phyloP scores from a whole-genome alignment of 2,888 invertebrate genomes.

The Antheraea assamensis region DNA sequence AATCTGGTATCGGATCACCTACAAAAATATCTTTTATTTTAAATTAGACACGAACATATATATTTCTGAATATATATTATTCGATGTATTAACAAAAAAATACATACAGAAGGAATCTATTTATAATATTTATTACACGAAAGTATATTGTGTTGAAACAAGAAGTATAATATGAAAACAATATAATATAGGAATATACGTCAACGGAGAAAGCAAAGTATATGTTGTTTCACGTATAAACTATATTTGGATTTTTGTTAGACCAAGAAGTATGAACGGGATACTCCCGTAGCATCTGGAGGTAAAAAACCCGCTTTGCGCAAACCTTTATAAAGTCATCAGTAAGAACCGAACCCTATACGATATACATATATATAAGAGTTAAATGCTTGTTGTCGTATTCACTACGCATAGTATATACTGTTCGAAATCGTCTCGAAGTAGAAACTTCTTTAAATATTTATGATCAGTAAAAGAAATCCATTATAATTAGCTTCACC shows the following conservation, averaged over 20 bases:
- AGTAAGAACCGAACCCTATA: not conserved
- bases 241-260: not conserved
- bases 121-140: not conserved
- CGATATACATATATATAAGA: not conserved
- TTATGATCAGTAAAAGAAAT: too few species aligned
- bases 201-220: not conserved
- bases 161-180: not conserved
- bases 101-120: too few species aligned
- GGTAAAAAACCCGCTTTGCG: not conserved
- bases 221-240: not conserved
- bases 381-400: not conserved
- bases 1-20: too few species aligned
- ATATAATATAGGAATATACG: too few species aligned
- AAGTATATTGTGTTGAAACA: not conserved
- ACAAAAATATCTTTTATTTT: too few species aligned
- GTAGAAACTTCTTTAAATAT: too few species aligned
- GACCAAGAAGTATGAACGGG: not conserved
- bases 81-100: too few species aligned
- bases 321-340: not conserved
- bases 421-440: too few species aligned
- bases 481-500: too few species aligned
- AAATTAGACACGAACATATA: too few species aligned
- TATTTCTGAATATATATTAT: too few species aligned
- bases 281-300: not conserved
- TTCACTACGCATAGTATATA: too few species aligned